Evolutionary conservation across 1,140 invertebrate genomes (phyloP).

Genomic region (Drosophila kurseongensis): DNA sequence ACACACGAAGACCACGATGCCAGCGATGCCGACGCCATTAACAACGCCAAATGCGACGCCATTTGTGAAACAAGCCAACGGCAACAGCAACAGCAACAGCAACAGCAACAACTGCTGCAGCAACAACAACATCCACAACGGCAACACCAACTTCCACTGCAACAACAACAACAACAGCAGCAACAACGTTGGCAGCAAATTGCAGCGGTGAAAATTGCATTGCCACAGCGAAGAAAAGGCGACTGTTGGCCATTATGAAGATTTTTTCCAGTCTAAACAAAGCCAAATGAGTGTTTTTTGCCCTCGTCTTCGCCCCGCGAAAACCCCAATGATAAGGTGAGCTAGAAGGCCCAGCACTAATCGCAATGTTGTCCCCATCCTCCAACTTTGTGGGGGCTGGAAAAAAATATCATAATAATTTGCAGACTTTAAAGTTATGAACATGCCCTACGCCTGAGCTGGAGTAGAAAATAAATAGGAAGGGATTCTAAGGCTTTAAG

Average conservation of each 20-base stretch:
- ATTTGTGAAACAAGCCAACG: conserved; percentile 80
- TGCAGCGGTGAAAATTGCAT: conserved; percentile 76
- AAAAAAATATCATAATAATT: conserved; percentile 56
- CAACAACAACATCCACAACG: conserved; percentile 19
- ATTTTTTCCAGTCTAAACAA: conserved; percentile 81
- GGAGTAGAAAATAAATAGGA: conserved; percentile 3
- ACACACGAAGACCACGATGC: conserved; percentile 55
- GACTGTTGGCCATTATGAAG: conserved; percentile 78
- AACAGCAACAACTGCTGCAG: no score
- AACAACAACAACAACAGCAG: conserved; percentile 12
- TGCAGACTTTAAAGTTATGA: no score
- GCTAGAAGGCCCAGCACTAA: conserved; percentile 43
- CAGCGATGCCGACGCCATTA: conserved; percentile 69
- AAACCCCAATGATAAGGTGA: conserved; percentile 42
- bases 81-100: conserved; percentile 47
- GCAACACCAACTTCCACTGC: conserved; percentile 11
- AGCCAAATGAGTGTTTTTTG: conserved; percentile 75
- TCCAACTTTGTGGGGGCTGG: conserved; percentile 18
- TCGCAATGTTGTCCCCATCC: conserved; percentile 59
- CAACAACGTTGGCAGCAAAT: conserved; percentile 58
- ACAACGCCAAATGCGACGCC: conserved; percentile 81
- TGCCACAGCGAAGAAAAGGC: conserved; percentile 59
- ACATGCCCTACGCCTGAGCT: conserved; percentile 44
- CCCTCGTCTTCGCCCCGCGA: conserved; percentile 12
- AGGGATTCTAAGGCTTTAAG: not conserved